phyloP scores from a whole-genome alignment of 1,140 invertebrate genomes.

The Anoplolepis gracilipes region DNA sequence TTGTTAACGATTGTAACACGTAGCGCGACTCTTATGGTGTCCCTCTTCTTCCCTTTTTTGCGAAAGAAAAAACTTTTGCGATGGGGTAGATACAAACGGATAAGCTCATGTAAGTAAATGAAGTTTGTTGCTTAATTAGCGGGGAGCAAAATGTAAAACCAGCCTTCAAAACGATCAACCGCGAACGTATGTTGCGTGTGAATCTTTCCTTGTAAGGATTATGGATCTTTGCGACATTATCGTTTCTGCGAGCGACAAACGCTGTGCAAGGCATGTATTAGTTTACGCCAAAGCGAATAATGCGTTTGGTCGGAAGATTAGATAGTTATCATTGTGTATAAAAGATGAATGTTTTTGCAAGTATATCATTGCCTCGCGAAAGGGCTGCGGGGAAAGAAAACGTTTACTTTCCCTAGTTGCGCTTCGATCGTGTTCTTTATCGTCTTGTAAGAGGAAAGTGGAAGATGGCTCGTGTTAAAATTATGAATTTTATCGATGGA shows the following conservation, averaged over 20 bases:
- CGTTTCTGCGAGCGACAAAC: neutral
- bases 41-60: neutral
- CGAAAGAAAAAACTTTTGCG: neutral
- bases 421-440: slow-evolving; percentile 24
- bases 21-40: slow-evolving; percentile 4
- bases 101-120: slow-evolving; percentile 76
- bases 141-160: slow-evolving; percentile 69
- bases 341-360: slow-evolving; percentile 24
- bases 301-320: slow-evolving; percentile 4
- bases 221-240: slow-evolving; percentile 33
- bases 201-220: slow-evolving; percentile 49
- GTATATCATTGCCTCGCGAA: slow-evolving; percentile 43
- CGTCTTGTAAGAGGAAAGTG: slow-evolving; percentile 63
- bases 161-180: slow-evolving; percentile 75
- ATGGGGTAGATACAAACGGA: neutral
- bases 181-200: slow-evolving; percentile 41
- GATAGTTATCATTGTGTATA: slow-evolving; percentile 35
- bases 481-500: slow-evolving; percentile 21
- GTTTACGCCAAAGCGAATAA: slow-evolving; percentile 1
- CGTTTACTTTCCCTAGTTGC: neutral
- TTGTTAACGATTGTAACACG: slow-evolving; percentile 53
- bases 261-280: neutral
- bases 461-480: slow-evolving; percentile 19
- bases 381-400: neutral
- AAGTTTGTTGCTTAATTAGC: slow-evolving; percentile 73